Evolutionary conservation across 2,113 vertebrate genomes (phyloP).

Genomic region (Forbesichthys agassizii): DNA sequence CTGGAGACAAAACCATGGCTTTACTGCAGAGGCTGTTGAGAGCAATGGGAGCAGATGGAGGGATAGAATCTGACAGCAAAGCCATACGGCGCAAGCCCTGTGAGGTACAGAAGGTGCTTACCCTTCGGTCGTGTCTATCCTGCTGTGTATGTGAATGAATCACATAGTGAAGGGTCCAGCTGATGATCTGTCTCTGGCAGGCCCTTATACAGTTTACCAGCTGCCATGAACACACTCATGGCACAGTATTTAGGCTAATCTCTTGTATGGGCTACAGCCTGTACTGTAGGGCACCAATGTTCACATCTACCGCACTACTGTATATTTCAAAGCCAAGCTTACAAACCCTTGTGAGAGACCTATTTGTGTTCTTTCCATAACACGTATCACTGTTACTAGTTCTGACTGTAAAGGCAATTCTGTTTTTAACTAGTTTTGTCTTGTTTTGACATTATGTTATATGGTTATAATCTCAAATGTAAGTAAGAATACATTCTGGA

Average conservation of each 20-base stretch:
- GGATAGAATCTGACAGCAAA: slow-evolving; percentile 73
- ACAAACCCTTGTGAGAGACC: no score
- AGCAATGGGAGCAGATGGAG: slow-evolving; percentile 82
- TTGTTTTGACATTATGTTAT: no score
- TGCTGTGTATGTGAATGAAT: slow-evolving; percentile 26
- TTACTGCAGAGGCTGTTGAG: slow-evolving; percentile 85
- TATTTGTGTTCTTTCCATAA: no score
- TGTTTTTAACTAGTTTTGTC: no score
- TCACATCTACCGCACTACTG: slow-evolving; percentile 32
- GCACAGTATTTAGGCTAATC: slow-evolving; percentile 73
- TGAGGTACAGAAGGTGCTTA: slow-evolving; percentile 59
- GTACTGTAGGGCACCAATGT: slow-evolving; percentile 39
- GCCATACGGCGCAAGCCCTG: slow-evolving; percentile 59
- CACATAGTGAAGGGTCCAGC: slow-evolving; percentile 38
- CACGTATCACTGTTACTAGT: no score
- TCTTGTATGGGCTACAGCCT: slow-evolving; percentile 56
- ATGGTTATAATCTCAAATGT: no score
- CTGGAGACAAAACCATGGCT: slow-evolving; percentile 75
- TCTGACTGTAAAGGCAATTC: no score
- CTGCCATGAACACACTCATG: slow-evolving; percentile 44
- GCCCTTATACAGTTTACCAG: slow-evolving; percentile 15
- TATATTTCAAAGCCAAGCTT: not conserved
- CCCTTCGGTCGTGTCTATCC: slow-evolving; percentile 16
- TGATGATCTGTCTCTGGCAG: slow-evolving; percentile 43
- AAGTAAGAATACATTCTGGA: not conserved